These are phyloP conservation scores for Leucophenga varia DNA, from an alignment of 1,140 invertebrate genomes.

Conservation along the genomic window DNA sequence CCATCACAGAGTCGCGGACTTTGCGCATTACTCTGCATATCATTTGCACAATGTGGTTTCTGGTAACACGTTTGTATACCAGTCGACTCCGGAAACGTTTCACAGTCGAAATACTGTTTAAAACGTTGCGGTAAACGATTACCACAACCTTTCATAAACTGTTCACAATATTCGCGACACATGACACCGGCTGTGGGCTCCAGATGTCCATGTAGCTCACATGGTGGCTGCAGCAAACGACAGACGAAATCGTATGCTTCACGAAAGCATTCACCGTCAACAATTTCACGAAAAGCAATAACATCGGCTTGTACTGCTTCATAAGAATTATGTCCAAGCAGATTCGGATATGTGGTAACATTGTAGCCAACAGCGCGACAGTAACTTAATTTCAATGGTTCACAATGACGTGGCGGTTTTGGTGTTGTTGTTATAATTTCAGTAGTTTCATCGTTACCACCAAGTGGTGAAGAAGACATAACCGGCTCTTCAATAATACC, in stretches of 20 bases:
- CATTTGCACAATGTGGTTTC: conserved; percentile 74
- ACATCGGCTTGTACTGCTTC: conserved; percentile 73
- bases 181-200: conserved; percentile 59
- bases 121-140: conserved; percentile 70
- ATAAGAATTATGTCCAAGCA: conserved; percentile 67
- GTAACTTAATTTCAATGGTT: conserved; percentile 66
- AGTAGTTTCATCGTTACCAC: conserved; percentile 41
- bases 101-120: conserved; percentile 73
- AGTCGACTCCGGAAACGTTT: conserved; percentile 75
- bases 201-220: conserved; percentile 56
- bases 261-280: conserved; percentile 84
- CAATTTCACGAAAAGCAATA: conserved; percentile 79
- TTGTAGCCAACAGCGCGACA: conserved; percentile 77
- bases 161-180: conserved; percentile 80
- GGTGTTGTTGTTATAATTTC: conserved; percentile 42
- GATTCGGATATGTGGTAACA: conserved; percentile 80
- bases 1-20: conserved; percentile 82
- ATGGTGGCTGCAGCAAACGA: conserved; percentile 78
- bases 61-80: conserved; percentile 71
- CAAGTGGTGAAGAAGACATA: conserved; percentile 49
- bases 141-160: conserved; percentile 81
- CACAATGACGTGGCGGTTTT: conserved; percentile 65
- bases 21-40: conserved; percentile 69
- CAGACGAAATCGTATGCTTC: conserved; percentile 85
- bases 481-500: conserved; percentile 47